phyloP scores from a whole-genome alignment of 2,888 invertebrate genomes.

The Protula sp. region DNA sequence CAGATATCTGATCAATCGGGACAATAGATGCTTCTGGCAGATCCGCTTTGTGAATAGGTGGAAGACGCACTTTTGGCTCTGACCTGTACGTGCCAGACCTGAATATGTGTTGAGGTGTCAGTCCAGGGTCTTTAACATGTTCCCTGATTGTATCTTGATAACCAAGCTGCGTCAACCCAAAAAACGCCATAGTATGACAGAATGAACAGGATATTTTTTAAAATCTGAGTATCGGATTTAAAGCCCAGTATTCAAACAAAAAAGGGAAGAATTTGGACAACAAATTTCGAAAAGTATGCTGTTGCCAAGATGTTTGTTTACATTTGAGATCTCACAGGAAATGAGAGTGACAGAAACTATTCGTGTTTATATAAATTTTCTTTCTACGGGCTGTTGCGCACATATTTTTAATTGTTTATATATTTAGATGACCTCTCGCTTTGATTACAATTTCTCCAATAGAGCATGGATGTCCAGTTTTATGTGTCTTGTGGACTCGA shows the following conservation, averaged over 20 bases:
- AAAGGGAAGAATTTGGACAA: too few relatives aligned
- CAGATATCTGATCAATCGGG: slow-evolving; percentile 38
- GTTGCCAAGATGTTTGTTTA: not conserved
- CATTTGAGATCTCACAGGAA: not conserved
- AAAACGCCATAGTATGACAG: slow-evolving; percentile 50
- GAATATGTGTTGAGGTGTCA: slow-evolving; percentile 23
- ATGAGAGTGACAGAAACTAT: not conserved
- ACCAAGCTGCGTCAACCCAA: slow-evolving; percentile 47
- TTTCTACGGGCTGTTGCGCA: too few relatives aligned
- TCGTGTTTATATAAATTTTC: not conserved
- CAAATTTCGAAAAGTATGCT: too few relatives aligned
- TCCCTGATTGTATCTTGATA: slow-evolving; percentile 50
- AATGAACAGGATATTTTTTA: too few relatives aligned
- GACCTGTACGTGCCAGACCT: slow-evolving; percentile 18
- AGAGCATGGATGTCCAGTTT: too few relatives aligned
- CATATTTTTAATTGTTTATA: too few relatives aligned
- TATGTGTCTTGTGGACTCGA: too few relatives aligned
- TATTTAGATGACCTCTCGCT: too few relatives aligned
- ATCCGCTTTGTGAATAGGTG: slow-evolving; percentile 32
- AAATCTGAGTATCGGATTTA: too few relatives aligned
- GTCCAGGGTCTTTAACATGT: slow-evolving; percentile 31
- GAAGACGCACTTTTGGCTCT: slow-evolving; percentile 20
- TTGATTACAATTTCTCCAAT: too few relatives aligned
- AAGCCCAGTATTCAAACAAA: too few relatives aligned
- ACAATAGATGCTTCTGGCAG: slow-evolving; percentile 34